Conservation (phyloP, 2,113 vertebrate species). For the Echinops telfairi region DNA sequence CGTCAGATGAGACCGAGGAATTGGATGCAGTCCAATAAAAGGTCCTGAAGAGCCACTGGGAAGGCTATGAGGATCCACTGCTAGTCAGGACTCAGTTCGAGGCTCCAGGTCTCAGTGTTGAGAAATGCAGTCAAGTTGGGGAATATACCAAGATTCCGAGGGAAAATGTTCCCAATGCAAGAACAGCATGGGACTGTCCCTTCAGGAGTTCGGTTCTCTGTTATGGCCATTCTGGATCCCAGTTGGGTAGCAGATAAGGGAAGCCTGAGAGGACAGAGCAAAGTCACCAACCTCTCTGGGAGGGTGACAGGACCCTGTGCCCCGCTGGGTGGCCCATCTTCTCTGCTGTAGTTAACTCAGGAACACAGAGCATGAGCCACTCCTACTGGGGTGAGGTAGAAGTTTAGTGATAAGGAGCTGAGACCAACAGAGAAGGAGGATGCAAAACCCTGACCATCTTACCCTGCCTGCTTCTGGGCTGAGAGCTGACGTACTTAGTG, state of each 20-base stretch:
- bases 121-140: background rate
- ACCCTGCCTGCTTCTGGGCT: background rate
- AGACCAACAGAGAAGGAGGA: background rate
- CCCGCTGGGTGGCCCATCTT: background rate
- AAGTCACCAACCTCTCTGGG: no score
- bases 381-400: background rate
- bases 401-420: no score
- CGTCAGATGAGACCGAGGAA: background rate
- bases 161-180: background rate
- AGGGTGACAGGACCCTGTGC: rapidly evolving
- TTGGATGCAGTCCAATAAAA: background rate
- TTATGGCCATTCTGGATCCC: rapidly evolving
- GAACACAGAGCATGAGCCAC: background rate
- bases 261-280: background rate
- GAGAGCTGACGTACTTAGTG: background rate
- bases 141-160: background rate
- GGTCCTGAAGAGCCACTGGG: background rate
- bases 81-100: background rate
- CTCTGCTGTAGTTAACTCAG: background rate
- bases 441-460: background rate
- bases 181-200: background rate
- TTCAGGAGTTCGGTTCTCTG: no score
- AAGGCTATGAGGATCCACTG: rapidly evolving
- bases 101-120: background rate
- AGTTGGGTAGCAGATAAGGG: background rate